Conservation (phyloP, 2,113 vertebrate species). For the Nansenia antarctica region DNA sequence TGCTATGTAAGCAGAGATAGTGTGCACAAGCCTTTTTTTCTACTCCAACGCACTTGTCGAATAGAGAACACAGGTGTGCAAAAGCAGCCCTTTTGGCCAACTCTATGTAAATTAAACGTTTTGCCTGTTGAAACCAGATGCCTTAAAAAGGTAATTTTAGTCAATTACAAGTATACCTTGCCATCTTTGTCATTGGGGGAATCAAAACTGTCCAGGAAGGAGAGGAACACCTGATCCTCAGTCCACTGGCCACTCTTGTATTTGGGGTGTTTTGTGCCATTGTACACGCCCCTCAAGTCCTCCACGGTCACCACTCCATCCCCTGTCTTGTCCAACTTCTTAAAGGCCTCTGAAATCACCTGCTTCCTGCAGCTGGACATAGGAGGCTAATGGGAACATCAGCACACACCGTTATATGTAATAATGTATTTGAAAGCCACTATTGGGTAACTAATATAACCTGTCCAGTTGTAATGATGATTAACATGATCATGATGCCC, state of each 20-base stretch:
- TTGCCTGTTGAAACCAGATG: not conserved
- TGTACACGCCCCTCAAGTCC: conserved; percentile 73
- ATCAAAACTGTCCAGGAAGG: conserved; percentile 75
- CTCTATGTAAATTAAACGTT: not conserved
- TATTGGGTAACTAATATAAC: too few relatives aligned
- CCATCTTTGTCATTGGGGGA: conserved; percentile 68
- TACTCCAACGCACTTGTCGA: too few relatives aligned
- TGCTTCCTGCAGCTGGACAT: conserved; percentile 70
- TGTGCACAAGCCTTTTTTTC: not conserved
- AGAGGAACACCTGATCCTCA: conserved; percentile 67
- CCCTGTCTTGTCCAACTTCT: conserved; percentile 73
- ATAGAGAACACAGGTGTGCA: not conserved
- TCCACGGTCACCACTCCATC: conserved; percentile 70
- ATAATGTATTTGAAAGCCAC: too few relatives aligned
- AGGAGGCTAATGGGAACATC: conserved; percentile 57
- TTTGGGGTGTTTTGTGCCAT: conserved; percentile 66
- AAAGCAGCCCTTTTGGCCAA: not conserved
- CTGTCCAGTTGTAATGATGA: too few relatives aligned
- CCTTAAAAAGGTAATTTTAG: not conserved
- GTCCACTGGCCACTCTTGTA: conserved; percentile 72
- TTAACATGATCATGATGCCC: too few relatives aligned
- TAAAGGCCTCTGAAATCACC: conserved; percentile 64
- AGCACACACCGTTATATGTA: not conserved
- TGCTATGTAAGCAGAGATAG: not conserved
- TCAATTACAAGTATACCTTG: conserved; percentile 55